phyloP scores from a whole-genome alignment of 2,797 vertebrate genomes.

The Leptodactylus fallax region DNA sequence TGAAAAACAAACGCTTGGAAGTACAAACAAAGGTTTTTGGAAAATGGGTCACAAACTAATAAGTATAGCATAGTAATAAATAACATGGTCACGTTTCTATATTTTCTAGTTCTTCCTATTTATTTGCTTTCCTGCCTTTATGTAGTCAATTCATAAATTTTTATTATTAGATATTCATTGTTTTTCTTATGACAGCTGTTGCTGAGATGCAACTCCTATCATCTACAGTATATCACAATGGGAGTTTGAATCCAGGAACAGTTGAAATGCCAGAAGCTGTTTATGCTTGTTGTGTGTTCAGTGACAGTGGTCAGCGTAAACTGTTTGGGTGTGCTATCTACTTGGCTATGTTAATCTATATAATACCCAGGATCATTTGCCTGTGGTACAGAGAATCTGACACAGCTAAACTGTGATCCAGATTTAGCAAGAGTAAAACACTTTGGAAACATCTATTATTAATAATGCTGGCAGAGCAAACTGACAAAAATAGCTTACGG shows the following conservation, averaged over 20 bases:
- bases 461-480: conserved; percentile 75
- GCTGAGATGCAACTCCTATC: neutral
- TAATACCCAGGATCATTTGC: conserved; percentile 55
- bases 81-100: neutral
- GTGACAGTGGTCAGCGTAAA: conserved; percentile 8
- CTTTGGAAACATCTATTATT: conserved; percentile 79
- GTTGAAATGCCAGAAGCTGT: neutral
- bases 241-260: conserved; percentile 10
- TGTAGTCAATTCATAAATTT: neutral
- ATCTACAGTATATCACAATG: neutral
- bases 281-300: conserved; percentile 37
- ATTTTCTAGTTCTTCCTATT: neutral
- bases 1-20: neutral
- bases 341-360: conserved; percentile 55
- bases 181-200: neutral
- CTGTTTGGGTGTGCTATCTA: conserved; percentile 13
- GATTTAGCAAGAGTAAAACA: conserved; percentile 70
- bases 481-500: conserved; percentile 76
- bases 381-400: conserved; percentile 59
- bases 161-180: neutral
- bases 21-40: neutral
- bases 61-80: neutral
- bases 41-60: neutral
- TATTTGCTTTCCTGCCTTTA: neutral
- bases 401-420: conserved; percentile 62